Base-by-base conservation (phyloP, 2,888 invertebrate species). In the Cistogaster globosa region DNA sequence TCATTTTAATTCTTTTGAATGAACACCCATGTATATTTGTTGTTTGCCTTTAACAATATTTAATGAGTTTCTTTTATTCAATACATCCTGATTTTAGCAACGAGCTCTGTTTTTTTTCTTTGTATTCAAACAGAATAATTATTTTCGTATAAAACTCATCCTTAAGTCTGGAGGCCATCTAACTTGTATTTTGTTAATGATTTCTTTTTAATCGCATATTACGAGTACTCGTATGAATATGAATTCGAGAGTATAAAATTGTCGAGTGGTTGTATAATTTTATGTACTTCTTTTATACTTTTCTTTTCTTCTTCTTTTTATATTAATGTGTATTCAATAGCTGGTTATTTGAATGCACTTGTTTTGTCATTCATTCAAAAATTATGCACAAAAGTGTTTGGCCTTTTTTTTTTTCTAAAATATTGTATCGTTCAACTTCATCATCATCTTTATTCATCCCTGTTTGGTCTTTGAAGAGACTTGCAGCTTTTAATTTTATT, bases 381-480 rank as follows among this genome's bases (percentile, higher is more conserved):
- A 85, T 85, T 85, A 85, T 85, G 85, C 85, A 85, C 26, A 71
- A 69, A 82, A 74, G 77, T 75, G 85, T 79, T 80, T 75, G 79
- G 53, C 77, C 72, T 77, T 76, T 78, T 76, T 71, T n/a, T 63
- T 42, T 32, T 32, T 32, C 32, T 32, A 32, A 45, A 36, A 42
- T 58, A 20, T 16, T 58, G 16, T 51, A 14, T 45, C 38, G 36
- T 62, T 45, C 63, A n/a, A 51, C 67, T 58, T 8, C 38, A n/a
- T 9, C 36, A 18, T 9, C 36, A 18, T 38, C 48, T 60, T 51
- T 12, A 74, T 62, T 67, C 74, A 74, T 67, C 80, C 67, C 80
- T 74, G 65, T 36, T 48, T 67, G 58, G 53, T 65, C 20, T 67
- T 58, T 38, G 26, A 53, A 74, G 80, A 74, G 65, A 58, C 74